Conservation (phyloP, 2,797 vertebrate genomes). For the Astyanax mexicanus region DNA sequence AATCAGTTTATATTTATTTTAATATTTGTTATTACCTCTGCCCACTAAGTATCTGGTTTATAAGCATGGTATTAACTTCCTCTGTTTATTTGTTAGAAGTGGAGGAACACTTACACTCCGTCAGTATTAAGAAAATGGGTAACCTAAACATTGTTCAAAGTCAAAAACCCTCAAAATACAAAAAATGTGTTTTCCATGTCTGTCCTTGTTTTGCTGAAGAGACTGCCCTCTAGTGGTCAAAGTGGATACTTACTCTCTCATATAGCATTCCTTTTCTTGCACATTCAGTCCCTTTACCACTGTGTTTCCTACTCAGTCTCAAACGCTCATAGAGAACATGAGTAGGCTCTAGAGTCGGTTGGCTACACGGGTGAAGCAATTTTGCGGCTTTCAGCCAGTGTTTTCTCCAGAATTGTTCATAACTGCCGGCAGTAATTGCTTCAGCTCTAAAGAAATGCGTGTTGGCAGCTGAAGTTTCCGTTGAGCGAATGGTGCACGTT, state of each 20-base stretch:
- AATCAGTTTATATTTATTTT: too few species aligned
- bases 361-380: background rate
- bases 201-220: background rate
- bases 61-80: too few species aligned
- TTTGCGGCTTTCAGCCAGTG: background rate
- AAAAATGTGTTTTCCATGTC: background rate
- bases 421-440: conserved; percentile 31
- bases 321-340: background rate
- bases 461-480: conserved; percentile 12
- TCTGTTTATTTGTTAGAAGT: too few species aligned
- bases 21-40: too few species aligned
- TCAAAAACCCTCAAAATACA: background rate
- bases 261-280: conserved; percentile 17
- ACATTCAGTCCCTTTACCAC: conserved; percentile 4
- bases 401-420: background rate
- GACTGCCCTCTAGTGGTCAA: conserved; percentile 69
- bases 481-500: background rate
- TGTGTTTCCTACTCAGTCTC: conserved; percentile 41
- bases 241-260: background rate
- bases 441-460: conserved; percentile 24
- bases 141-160: background rate
- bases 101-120: too few species aligned
- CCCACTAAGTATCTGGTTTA: too few species aligned
- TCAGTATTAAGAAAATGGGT: too few species aligned
- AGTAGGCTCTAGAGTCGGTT: background rate